phyloP scores from a whole-genome alignment of 2,888 invertebrate genomes.

The Tethea ocularis region DNA sequence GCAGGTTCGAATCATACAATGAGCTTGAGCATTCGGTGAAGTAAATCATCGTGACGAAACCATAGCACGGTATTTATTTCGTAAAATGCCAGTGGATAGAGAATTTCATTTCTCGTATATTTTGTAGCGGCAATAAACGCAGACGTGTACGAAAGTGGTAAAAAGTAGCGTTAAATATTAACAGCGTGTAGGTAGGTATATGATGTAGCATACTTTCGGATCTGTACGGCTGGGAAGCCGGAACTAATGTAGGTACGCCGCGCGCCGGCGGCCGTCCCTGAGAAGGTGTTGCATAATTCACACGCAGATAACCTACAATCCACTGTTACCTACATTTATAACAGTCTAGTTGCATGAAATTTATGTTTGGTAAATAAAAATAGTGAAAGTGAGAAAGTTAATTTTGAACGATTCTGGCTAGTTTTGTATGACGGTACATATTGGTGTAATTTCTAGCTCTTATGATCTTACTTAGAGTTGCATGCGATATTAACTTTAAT shows the following conservation, averaged over 20 bases:
- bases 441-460: too few relatives aligned
- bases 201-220: neutral
- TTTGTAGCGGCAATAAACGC: neutral
- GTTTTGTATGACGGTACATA: too few relatives aligned
- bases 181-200: neutral
- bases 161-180: neutral
- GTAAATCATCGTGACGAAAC: too few relatives aligned
- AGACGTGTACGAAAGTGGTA: conserved; percentile 3
- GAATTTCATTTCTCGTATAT: neutral
- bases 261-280: too few relatives aligned
- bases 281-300: conserved; percentile 1
- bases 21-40: too few relatives aligned
- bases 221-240: neutral
- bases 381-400: neutral
- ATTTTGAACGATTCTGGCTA: too few relatives aligned
- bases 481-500: too few relatives aligned
- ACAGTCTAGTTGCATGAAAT: neutral
- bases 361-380: neutral
- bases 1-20: too few relatives aligned
- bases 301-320: neutral
- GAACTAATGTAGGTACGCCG: conserved; percentile 2
- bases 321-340: conserved; percentile 1
- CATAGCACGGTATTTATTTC: neutral
- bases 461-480: too few relatives aligned
- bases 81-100: neutral